phyloP scores from a whole-genome alignment of 2,888 invertebrate genomes.

The Limnephilus rhombicus region DNA sequence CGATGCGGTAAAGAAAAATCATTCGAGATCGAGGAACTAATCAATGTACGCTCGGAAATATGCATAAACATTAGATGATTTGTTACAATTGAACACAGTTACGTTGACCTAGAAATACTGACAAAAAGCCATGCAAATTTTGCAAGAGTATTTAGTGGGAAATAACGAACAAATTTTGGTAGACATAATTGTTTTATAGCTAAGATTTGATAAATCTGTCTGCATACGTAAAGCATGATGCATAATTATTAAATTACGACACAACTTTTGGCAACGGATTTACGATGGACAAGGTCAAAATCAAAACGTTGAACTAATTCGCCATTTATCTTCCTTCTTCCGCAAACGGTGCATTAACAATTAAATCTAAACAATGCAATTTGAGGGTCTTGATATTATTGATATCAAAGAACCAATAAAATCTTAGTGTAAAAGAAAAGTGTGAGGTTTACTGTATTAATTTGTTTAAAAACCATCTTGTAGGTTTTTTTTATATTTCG shows the following conservation, averaged over 20 bases:
- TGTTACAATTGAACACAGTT: too few species aligned
- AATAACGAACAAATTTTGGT: not conserved
- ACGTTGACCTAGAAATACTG: not conserved
- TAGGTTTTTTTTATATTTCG: not conserved
- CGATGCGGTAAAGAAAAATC: too few species aligned
- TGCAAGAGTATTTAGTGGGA: not conserved
- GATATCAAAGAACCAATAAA: not conserved
- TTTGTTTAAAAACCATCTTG: not conserved
- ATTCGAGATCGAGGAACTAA: too few species aligned
- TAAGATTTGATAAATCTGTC: not conserved
- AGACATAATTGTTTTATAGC: not conserved
- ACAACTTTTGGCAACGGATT: not conserved
- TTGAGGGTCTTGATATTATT: not conserved
- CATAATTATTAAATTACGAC: conserved; percentile 13
- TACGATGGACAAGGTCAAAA: not conserved
- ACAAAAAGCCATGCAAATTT: not conserved
- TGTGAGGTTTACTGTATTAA: not conserved
- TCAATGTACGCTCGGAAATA: too few species aligned
- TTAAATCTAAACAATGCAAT: not conserved
- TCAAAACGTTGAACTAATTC: not conserved
- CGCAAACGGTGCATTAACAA: not conserved
- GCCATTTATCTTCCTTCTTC: not conserved
- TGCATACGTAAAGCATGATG: not conserved
- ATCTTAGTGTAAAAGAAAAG: not conserved
- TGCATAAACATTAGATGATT: too few species aligned